These are phyloP conservation scores for Tupaia tana DNA, from an alignment of 2,113 vertebrate species.

Conservation along the genomic window DNA sequence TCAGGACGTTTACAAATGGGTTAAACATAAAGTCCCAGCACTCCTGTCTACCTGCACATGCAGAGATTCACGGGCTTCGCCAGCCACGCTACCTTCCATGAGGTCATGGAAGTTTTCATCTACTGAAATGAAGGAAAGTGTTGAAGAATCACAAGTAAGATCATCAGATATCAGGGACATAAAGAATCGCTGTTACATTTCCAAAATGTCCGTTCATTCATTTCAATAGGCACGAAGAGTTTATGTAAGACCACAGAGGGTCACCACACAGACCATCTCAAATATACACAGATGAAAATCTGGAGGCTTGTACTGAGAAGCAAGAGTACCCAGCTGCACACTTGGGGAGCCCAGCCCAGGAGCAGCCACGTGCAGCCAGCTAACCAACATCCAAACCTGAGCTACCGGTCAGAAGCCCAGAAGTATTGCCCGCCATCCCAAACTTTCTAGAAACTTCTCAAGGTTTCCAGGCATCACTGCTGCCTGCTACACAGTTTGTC, in stretches of 20 bases:
- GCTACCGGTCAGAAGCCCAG: not conserved
- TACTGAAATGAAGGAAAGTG: not conserved
- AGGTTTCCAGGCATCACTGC: not conserved
- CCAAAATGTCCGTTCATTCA: not conserved
- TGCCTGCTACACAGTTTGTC: not conserved
- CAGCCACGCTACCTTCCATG: not conserved
- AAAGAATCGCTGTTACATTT: not conserved
- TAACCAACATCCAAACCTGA: not conserved
- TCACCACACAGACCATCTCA: not conserved
- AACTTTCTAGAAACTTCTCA: not conserved
- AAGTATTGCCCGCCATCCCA: fast-evolving
- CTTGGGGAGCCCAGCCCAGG: not conserved
- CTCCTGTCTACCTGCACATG: fast-evolving
- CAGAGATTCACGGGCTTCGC: not conserved
- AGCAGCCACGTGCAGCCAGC: not conserved
- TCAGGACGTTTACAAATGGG: not conserved
- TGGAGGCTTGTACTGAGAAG: not conserved
- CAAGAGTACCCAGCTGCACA: not conserved
- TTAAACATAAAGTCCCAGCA: not conserved
- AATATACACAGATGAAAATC: not conserved
- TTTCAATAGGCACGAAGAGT: not conserved
- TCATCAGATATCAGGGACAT: not conserved
- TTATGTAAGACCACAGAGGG: fast-evolving
- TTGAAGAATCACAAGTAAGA: not conserved
- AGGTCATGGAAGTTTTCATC: not conserved